These are phyloP conservation scores for Drosophila saltans DNA, from an alignment of 1,140 invertebrate species.

Conservation along the genomic window DNA sequence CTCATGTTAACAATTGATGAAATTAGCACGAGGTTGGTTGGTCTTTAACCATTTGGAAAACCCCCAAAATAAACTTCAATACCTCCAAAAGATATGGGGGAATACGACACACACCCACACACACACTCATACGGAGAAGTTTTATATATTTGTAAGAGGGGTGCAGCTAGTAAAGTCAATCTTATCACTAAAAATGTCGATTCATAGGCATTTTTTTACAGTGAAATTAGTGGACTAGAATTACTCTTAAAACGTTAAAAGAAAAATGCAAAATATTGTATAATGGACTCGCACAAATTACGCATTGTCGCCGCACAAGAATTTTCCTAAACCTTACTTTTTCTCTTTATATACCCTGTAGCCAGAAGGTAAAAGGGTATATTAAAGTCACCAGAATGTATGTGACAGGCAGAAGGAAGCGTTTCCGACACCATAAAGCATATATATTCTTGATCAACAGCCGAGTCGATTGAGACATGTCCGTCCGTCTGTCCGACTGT, in stretches of 20 bases:
- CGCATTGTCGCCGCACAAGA: no score
- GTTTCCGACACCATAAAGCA: no score
- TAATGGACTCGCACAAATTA: no score
- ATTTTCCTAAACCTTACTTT: no score
- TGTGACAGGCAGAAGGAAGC: no score
- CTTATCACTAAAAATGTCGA: constrained; percentile 7
- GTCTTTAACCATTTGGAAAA: constrained; percentile 38
- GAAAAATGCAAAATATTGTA: no score
- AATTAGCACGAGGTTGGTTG: constrained; percentile 44
- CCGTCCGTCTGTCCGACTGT: no score
- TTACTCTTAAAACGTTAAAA: neutral
- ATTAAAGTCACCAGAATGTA: no score
- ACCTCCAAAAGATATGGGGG: neutral
- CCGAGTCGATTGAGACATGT: no score
- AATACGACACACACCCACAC: neutral
- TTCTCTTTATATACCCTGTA: no score
- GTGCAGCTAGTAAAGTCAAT: constrained; percentile 10
- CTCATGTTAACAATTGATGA: constrained; percentile 23
- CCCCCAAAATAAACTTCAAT: constrained; percentile 31
- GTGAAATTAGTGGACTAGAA: neutral
- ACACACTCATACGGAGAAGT: neutral
- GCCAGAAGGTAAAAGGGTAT: no score
- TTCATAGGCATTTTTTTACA: neutral
- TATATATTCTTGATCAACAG: no score
- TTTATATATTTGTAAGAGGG: neutral